These are phyloP conservation scores for Catharus minimus DNA, from an alignment of 2,113 vertebrate species.

Conservation along the genomic window DNA sequence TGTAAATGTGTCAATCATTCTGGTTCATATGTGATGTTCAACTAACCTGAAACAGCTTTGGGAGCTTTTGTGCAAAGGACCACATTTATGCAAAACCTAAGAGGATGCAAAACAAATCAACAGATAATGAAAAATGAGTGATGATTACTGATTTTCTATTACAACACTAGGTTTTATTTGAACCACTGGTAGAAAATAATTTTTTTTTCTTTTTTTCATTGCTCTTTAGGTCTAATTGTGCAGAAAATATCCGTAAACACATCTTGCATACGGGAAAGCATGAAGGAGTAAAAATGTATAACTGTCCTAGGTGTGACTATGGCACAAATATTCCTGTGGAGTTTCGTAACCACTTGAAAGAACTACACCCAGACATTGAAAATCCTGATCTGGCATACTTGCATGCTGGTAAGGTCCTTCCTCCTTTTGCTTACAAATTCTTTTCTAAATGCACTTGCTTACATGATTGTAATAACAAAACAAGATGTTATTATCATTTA, in stretches of 20 bases:
- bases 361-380: constrained; percentile 90
- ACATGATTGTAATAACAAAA: not conserved
- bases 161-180: not conserved
- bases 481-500: not conserved
- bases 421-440: not conserved
- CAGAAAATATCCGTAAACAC: constrained; percentile 98
- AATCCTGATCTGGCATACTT: constrained; percentile 97
- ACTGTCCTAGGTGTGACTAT: constrained; percentile 92
- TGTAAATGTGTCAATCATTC: not conserved
- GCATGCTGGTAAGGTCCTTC: constrained; percentile 85
- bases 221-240: constrained; percentile 91
- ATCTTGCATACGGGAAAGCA: constrained; percentile 97
- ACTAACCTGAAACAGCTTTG: not conserved
- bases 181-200: not conserved
- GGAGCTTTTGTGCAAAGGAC: not conserved
- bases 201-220: not conserved
- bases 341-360: constrained; percentile 97
- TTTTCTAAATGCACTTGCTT: not conserved
- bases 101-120: not conserved
- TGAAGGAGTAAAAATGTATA: constrained; percentile 98
- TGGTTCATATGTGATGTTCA: not conserved
- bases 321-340: constrained; percentile 94
- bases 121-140: not conserved
- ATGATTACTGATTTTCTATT: not conserved
- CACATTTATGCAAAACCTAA: not conserved